phyloP scores from a whole-genome alignment of 2,113 vertebrate species.

The Megalops atlanticus region DNA sequence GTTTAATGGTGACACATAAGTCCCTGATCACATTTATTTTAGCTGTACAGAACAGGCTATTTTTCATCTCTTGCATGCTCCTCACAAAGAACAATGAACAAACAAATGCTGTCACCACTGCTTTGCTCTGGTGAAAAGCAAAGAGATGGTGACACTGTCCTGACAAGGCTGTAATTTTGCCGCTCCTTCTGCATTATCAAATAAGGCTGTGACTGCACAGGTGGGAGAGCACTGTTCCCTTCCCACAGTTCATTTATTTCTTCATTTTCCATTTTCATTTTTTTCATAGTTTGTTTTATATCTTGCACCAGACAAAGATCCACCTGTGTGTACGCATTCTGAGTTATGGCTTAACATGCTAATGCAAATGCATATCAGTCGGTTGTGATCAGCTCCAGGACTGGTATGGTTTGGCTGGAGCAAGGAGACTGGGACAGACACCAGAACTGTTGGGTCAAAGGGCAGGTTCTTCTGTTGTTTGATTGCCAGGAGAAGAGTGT shows the following conservation, averaged over 20 bases:
- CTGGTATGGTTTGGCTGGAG: too few species aligned
- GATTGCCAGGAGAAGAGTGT: not conserved
- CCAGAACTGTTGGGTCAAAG: too few species aligned
- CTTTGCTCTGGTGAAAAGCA: not conserved
- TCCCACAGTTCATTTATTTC: not conserved
- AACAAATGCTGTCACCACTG: not conserved
- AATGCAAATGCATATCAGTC: too few species aligned
- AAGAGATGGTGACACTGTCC: not conserved
- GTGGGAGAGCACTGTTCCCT: not conserved
- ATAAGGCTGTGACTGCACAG: not conserved
- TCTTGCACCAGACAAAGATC: not conserved
- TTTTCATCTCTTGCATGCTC: not conserved
- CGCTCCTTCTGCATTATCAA: not conserved
- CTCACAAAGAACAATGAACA: too few species aligned
- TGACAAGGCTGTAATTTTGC: too few species aligned
- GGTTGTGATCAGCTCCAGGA: too few species aligned
- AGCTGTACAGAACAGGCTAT: too few species aligned
- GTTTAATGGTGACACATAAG: too few species aligned
- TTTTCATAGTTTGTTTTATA: too few species aligned
- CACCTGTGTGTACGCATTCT: not conserved
- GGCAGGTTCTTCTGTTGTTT: not conserved
- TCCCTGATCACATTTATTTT: too few species aligned
- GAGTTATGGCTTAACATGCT: not conserved
- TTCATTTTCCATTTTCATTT: not conserved
- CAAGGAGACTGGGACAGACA: too few species aligned